Base-by-base conservation (phyloP, 2,888 invertebrate genomes). In the Leptopilina drosophilae region DNA sequence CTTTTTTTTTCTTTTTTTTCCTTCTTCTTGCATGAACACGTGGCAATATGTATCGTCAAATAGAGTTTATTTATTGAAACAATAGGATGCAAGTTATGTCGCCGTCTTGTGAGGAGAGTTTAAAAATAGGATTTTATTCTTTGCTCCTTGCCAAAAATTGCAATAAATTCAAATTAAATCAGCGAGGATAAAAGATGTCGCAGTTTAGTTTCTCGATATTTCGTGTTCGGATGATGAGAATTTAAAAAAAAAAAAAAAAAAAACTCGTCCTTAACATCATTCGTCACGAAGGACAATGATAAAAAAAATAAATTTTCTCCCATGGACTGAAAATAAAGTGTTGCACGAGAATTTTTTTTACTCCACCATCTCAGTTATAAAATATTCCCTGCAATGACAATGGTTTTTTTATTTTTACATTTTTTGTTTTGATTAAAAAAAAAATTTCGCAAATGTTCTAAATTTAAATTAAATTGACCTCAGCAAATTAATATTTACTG, bases 131-230 rank as follows among this genome's bases (percentile, higher is more conserved):
- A 82, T 12, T 82, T 86, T 20, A 20, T 33, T 87, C 87, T 79
- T 8, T 86, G 84, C 84, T 85, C 87, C 33, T 89, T 90, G 91
- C 91, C 91, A 91, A 91, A 42, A 49, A 89, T 87, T 90, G 88
- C 89, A 87, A 88, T 87, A 89, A 91, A 90, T 88, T 85, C 83
- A 83, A 84, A 80, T 78, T 78, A 78, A 81, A 83, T 82, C 40
- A 62, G 80, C 77, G 69, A 83, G 77, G 77, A 78, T 81, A 78
- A 64, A 77, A 79, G 49, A 62, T 76, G 76, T 62, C 77, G 77
- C 82, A 82, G 82, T 85, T 49, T 76, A 77, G 81, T 76, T 67
- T 82, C 64, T 69, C 76, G 76, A 78, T 53, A 73, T 81, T 78
- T 80, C 76, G 78, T 78, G 80, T 78, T 77, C 80, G 77, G 81